Evolutionary conservation across 2,113 vertebrate species (phyloP).

Genomic region (Corvus cornix): DNA sequence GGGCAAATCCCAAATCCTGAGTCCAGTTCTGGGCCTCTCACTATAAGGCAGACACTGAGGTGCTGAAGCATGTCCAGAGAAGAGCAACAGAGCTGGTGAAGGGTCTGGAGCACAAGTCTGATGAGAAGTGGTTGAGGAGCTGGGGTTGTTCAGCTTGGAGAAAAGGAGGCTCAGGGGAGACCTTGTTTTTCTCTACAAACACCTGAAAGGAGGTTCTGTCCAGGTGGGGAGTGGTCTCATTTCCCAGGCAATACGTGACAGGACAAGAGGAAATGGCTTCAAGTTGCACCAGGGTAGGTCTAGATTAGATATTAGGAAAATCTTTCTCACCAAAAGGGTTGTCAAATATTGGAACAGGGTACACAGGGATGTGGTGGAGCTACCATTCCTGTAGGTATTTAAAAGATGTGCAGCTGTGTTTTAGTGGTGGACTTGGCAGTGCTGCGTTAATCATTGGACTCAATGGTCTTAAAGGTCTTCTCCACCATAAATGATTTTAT

Average conservation of each 20-base stretch:
- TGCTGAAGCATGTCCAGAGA: accelerated
- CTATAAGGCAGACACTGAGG: neutral
- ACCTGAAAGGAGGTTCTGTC: neutral
- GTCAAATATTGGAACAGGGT: neutral
- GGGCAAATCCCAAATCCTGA: neutral
- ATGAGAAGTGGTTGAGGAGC: neutral
- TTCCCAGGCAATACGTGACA: neutral
- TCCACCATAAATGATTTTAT: neutral
- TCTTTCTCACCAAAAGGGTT: neutral
- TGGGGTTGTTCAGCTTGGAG: neutral
- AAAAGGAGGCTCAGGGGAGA: neutral
- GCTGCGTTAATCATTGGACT: neutral
- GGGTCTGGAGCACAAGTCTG: neutral
- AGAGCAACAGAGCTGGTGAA: accelerated
- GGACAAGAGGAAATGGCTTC: neutral
- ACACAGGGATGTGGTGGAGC: neutral
- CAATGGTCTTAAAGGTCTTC: neutral
- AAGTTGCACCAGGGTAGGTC: neutral
- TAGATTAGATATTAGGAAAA: neutral
- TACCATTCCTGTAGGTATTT: neutral
- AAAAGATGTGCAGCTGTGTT: neutral
- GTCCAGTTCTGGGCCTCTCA: neutral
- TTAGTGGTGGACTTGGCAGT: neutral
- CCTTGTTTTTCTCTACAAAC: neutral
- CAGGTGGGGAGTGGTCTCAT: neutral